Base-by-base conservation (phyloP, 2,888 invertebrate genomes). In the Erannis defoliaria region DNA sequence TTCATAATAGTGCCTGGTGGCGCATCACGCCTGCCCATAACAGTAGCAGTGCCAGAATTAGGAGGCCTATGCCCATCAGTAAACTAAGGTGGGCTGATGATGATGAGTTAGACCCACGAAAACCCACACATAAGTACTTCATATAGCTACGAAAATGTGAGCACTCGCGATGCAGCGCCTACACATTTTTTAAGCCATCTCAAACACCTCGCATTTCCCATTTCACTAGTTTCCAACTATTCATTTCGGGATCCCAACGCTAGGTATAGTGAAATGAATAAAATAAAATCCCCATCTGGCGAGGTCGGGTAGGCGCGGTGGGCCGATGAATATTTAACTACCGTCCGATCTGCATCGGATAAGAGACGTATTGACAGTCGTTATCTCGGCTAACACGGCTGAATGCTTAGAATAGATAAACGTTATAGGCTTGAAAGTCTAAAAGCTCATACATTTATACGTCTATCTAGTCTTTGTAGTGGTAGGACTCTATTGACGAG, bases 311-410 rank as follows among this genome's bases (percentile, higher is more conserved):
- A 59, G 61, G 72, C 62, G 66, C 67, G 67, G 64, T 60, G 53
- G 63, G 55, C 45, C 51, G 55, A 59, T 78, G 68, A 72, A 80
- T 80, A 75, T 77, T 80, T 77, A 73, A 78, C 73, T 64, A 55
- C 14, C 29, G 50, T 64, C 66, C 68, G 68, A 68, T 72, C 70
- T 58, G 64, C 64, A 70, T 74, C 35, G 54, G 57, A 67, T 66
- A 72, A 68, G 68, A 74, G 78, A 78, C 72, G 72, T 67, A 79
- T 80, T 76, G 80, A 79, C 76, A 72, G 74, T 69, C 55, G 75
- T 70, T 79, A 77, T 77, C 70, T 73, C 67, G 58, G 56, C 67
- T 73, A 66, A 68, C 68, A 73, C 62, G 38, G 21, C 9, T 16
- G 26, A 12, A 46, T 14, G 48, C 51, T 63, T 42, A 26, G 29